Evolutionary conservation across 23 tunicate genomes (phyloP).

Genomic region (Styela plicata): DNA sequence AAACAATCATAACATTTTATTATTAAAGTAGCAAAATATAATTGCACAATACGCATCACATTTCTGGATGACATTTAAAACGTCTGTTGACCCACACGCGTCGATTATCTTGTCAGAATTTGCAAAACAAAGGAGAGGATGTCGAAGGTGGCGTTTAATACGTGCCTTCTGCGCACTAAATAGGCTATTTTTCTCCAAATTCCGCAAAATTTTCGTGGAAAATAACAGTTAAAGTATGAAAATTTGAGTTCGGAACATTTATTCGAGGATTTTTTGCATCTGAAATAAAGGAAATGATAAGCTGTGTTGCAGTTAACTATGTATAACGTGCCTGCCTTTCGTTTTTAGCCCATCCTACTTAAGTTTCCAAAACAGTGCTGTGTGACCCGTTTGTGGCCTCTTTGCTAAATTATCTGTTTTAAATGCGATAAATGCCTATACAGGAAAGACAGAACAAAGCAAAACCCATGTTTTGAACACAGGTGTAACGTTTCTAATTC

Average conservation of each 20-base stretch:
- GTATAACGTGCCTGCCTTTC: neutral
- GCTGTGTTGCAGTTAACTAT: no score
- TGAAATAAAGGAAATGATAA: no score
- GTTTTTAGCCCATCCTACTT: slow-evolving; percentile 3
- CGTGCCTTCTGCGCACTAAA: neutral
- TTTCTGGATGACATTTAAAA: neutral
- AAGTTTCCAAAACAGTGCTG: neutral
- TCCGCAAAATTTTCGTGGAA: no score
- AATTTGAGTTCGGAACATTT: no score
- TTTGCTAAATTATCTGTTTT: neutral
- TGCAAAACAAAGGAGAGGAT: neutral
- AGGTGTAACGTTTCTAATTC: slow-evolving; percentile 16
- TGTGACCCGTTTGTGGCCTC: slow-evolving; percentile 8
- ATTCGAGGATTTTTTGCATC: no score
- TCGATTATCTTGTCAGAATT: neutral
- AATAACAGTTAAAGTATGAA: no score
- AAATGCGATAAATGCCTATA: neutral
- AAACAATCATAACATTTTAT: no score
- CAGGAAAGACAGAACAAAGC: neutral
- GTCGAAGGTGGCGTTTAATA: neutral
- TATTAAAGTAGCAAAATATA: no score
- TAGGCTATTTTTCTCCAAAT: no score
- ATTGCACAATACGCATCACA: neutral
- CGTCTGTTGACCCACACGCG: neutral
- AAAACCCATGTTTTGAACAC: neutral